phyloP scores from a whole-genome alignment of 2,888 invertebrate genomes.

The Rhaphigaster nebulosa region DNA sequence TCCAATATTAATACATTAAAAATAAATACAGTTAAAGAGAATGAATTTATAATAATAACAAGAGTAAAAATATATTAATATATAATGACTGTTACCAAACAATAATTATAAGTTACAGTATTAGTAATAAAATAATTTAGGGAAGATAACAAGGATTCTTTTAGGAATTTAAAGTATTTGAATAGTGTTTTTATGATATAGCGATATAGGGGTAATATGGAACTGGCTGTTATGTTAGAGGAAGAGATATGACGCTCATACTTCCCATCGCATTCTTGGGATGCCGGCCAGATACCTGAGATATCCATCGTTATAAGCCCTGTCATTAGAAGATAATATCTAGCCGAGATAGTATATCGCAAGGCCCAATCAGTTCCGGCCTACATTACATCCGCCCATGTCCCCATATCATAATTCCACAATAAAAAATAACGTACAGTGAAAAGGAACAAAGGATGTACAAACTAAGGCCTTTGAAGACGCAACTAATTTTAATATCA shows the following conservation, averaged over 20 bases:
- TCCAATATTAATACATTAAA: too few relatives aligned
- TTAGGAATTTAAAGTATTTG: background rate
- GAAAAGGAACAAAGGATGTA: background rate
- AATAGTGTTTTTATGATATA: background rate
- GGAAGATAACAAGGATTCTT: too few relatives aligned
- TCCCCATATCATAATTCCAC: background rate
- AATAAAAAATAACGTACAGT: background rate
- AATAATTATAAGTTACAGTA: too few relatives aligned
- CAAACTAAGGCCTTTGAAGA: too few relatives aligned
- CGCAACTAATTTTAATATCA: too few relatives aligned
- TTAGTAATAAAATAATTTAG: too few relatives aligned
- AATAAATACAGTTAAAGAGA: too few relatives aligned
- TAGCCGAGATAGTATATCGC: background rate
- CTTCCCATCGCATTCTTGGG: background rate
- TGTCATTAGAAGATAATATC: slow-evolving; percentile 11
- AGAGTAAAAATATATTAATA: too few relatives aligned
- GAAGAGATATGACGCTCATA: background rate
- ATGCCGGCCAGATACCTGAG: background rate
- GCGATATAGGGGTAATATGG: background rate
- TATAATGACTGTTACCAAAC: too few relatives aligned
- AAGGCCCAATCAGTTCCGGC: background rate
- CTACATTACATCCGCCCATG: slow-evolving; percentile 4
- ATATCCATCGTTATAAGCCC: background rate
- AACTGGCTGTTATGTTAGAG: background rate
- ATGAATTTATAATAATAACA: too few relatives aligned